phyloP scores from a whole-genome alignment of 2,888 invertebrate genomes.

The Drosophila nr. medialis region DNA sequence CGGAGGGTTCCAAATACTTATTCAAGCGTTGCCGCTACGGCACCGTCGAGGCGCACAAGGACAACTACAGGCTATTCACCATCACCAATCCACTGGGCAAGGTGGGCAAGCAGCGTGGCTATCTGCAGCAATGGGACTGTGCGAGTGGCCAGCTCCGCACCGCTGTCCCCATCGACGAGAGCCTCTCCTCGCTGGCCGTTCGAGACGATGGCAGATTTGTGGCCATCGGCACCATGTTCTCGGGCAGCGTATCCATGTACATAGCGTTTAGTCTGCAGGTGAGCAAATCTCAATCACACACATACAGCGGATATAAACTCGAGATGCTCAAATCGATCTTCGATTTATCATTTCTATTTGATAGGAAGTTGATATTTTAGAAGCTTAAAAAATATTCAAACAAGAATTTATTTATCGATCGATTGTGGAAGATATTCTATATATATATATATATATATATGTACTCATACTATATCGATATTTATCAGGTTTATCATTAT shows the following conservation, averaged over 20 bases:
- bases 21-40: conserved; percentile 94
- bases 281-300: conserved; percentile 10
- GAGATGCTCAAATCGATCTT: neutral
- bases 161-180: conserved; percentile 89
- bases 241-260: conserved; percentile 95
- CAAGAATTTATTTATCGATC: neutral
- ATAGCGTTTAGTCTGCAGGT: conserved; percentile 96
- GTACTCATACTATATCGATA: neutral
- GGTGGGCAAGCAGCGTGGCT: conserved; percentile 89
- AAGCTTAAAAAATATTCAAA: neutral
- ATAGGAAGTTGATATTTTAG: neutral
- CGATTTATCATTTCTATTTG: neutral
- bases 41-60: conserved; percentile 88
- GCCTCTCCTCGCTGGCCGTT: conserved; percentile 93
- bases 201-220: conserved; percentile 96
- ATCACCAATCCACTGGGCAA: conserved; percentile 92
- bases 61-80: conserved; percentile 89
- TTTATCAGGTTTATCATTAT: neutral
- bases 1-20: conserved; percentile 91
- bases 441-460: neutral
- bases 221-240: conserved; percentile 96
- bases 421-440: neutral
- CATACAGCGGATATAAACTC: neutral
- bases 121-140: conserved; percentile 92
- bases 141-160: conserved; percentile 87